Evolutionary conservation across 2,888 invertebrate species (phyloP).

Genomic region (Endotricha flammealis): DNA sequence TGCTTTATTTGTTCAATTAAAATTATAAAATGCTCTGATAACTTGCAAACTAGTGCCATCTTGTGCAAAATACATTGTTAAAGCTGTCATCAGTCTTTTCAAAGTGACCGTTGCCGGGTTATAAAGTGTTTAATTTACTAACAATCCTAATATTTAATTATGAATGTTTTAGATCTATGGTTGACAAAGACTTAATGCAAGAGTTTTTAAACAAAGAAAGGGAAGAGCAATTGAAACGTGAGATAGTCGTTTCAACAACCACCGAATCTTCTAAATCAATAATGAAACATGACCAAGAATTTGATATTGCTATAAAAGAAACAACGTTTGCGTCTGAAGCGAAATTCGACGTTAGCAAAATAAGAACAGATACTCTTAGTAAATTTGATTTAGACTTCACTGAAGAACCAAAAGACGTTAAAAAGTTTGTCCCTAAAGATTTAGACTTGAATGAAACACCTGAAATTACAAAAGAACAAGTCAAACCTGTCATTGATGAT

Average conservation of each 20-base stretch:
- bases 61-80: too few species aligned
- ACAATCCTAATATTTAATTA: neutral
- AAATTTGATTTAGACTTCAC: slow-evolving; percentile 49
- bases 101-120: too few species aligned
- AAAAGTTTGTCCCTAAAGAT: slow-evolving; percentile 43
- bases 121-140: too few species aligned
- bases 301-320: slow-evolving; percentile 28
- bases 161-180: slow-evolving; percentile 30
- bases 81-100: too few species aligned
- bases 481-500: slow-evolving; percentile 65
- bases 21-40: too few species aligned
- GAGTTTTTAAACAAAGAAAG: slow-evolving; percentile 59
- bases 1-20: too few species aligned
- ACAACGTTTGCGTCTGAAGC: slow-evolving; percentile 17
- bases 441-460: slow-evolving; percentile 41
- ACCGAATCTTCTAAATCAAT: slow-evolving; percentile 26
- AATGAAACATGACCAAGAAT: slow-evolving; percentile 30
- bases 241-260: slow-evolving; percentile 30
- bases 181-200: slow-evolving; percentile 46
- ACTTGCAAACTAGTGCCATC: too few species aligned
- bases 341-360: slow-evolving; percentile 65
- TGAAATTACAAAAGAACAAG: slow-evolving; percentile 63
- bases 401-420: slow-evolving; percentile 35
- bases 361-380: slow-evolving; percentile 60
- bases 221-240: slow-evolving; percentile 56